Evolutionary conservation across 2,888 invertebrate genomes (phyloP).

Genomic region (Dendrolimus houi): DNA sequence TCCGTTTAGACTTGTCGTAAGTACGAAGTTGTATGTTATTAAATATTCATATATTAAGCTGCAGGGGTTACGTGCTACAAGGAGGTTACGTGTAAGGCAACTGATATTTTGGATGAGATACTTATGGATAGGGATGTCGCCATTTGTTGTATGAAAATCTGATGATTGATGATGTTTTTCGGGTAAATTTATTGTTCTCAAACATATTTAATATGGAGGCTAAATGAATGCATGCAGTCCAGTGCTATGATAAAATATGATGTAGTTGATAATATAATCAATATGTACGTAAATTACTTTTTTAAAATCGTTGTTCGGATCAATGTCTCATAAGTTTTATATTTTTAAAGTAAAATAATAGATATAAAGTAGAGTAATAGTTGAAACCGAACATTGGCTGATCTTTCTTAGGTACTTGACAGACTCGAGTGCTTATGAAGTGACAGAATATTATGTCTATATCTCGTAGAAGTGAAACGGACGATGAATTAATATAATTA

Average conservation of each 20-base stretch:
- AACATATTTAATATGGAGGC: too few relatives aligned
- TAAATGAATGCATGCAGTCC: too few relatives aligned
- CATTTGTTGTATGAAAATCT: neutral
- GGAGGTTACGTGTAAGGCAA: too few relatives aligned
- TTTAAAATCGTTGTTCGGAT: too few relatives aligned
- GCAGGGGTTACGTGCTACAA: too few relatives aligned
- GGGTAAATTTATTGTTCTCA: too few relatives aligned
- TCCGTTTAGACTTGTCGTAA: neutral
- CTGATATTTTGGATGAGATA: too few relatives aligned
- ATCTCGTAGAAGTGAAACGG: neutral
- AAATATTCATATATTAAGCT: neutral
- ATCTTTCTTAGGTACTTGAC: slow-evolving; percentile 9
- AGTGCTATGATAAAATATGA: too few relatives aligned
- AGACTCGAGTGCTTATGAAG: neutral
- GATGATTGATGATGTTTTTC: neutral
- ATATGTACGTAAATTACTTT: too few relatives aligned
- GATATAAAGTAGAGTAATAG: slow-evolving; percentile 15
- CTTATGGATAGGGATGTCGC: neutral
- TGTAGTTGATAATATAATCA: too few relatives aligned
- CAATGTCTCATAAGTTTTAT: too few relatives aligned
- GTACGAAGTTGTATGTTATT: neutral
- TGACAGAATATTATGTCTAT: neutral
- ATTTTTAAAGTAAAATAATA: too few relatives aligned
- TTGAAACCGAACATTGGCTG: slow-evolving; percentile 51
- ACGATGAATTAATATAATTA: slow-evolving; percentile 19